These are phyloP conservation scores for Vireo griseus DNA, from an alignment of 2,797 vertebrate species.

Conservation along the genomic window DNA sequence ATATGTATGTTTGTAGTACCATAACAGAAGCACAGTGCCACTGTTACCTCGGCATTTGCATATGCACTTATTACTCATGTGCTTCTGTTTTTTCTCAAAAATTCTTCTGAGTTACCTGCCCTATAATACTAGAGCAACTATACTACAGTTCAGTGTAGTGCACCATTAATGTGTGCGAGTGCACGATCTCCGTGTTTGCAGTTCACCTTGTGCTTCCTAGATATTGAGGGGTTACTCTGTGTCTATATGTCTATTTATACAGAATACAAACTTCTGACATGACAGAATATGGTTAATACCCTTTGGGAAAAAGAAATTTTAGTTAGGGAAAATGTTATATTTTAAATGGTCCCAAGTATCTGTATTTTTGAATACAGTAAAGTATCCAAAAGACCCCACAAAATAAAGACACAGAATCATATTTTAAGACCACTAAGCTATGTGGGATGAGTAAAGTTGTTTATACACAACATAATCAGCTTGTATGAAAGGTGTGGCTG, in stretches of 20 bases:
- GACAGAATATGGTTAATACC: neutral
- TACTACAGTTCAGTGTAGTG: neutral
- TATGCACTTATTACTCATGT: neutral
- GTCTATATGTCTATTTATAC: neutral
- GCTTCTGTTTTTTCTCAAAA: neutral
- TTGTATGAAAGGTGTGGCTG: neutral
- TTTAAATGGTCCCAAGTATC: neutral
- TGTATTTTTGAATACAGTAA: neutral
- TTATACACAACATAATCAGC: neutral
- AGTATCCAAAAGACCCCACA: neutral
- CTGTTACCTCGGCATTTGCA: neutral
- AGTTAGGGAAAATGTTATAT: neutral
- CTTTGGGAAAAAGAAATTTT: neutral
- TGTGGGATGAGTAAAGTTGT: neutral
- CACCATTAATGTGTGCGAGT: neutral
- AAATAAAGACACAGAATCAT: neutral
- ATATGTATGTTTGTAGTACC: neutral
- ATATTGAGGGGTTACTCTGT: neutral
- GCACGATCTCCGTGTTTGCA: neutral
- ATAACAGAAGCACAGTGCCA: neutral
- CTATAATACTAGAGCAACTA: neutral
- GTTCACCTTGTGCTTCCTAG: neutral
- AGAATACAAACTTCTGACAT: neutral
- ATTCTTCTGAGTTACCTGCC: neutral
- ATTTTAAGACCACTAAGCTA: neutral